These are phyloP conservation scores for Petrocephalus schoutedeni DNA, from an alignment of 2,797 vertebrate species.

Conservation along the genomic window DNA sequence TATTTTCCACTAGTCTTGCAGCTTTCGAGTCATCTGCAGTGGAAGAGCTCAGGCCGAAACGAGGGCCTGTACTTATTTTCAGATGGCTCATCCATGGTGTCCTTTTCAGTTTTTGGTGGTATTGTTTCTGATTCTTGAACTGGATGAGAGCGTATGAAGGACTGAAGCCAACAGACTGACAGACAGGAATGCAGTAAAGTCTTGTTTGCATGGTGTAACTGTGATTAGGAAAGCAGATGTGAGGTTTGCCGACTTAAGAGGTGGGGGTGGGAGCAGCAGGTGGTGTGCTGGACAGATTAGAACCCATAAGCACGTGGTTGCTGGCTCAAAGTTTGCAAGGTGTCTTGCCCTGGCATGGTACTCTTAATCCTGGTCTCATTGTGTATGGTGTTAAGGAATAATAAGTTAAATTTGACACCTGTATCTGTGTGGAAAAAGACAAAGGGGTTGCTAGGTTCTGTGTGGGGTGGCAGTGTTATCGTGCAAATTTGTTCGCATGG, in stretches of 20 bases:
- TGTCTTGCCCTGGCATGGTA: slow-evolving; percentile 17
- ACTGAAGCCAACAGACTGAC: not conserved
- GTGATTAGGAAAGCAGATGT: not conserved
- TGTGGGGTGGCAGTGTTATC: not conserved
- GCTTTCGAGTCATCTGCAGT: not conserved
- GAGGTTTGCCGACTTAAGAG: not conserved
- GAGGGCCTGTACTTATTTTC: not conserved
- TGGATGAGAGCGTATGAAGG: not conserved
- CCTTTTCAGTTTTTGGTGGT: not conserved
- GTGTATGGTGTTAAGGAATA: not conserved
- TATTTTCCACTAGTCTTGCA: slow-evolving; percentile 23
- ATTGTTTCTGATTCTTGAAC: not conserved
- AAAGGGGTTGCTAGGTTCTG: slow-evolving; percentile 30
- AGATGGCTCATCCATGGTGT: not conserved
- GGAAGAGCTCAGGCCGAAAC: not conserved
- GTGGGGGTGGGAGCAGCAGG: not conserved
- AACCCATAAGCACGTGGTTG: not conserved
- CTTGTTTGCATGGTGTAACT: not conserved
- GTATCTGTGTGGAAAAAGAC: not conserved
- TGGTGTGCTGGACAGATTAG: not conserved
- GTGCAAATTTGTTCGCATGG: not conserved
- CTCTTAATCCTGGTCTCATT: not conserved
- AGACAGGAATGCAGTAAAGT: not conserved
- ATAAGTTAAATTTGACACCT: not conserved
- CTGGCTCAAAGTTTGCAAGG: not conserved